Evolutionary conservation across 2,113 vertebrate species (phyloP), one percentile per base, ranked within the genome.

Genomic region (Crotalus viridis): DNA sequence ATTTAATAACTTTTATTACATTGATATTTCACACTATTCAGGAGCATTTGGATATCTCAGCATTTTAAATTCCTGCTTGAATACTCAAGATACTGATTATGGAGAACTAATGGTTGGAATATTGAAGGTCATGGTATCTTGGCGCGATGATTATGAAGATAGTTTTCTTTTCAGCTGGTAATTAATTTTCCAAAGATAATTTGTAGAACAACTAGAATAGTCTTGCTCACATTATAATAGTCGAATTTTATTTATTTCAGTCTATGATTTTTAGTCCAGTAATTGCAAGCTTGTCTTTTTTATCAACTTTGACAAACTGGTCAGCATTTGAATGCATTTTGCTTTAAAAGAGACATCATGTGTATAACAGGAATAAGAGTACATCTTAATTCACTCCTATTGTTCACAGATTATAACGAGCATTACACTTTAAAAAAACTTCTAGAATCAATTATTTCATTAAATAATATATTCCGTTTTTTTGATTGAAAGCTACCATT

Each of bases 121-220:
- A 88, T 90, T 99, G 93, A 98, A 98, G 96, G 98, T 98, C 2
- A 94, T 99, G 90, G 97, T 99, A 51, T 98, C 98, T 85, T 99
- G 99, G 99, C 98, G 98, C 94, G 98, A 96, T 88, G 96, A 97
- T 91, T 98, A 97, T 85, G 98, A 99, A 90, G 98, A 99, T 56
- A 98, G 98, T 96, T 99, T 99, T 95, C 98, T 99, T 54, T 98
- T 98, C 94, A 98, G 97, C 96, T 97, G 98, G 98, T 98, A 91
- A 46, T 98, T 97, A 15, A 92, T 87, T 17, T 89, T 69, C 17
- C 52, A 90, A 93, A 33, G 7, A 85, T 10, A 28, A 21, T 8
- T 51, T 15, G 22, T 28, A 46, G 22, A 8, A 39, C 48, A 10
- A 33, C 51, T 89, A 4, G 52, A 90, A 48, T 33, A 33, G 28